A percentile compares a stretch with the other conserved stretches of the same genome.
Evolutionary conservation across 2,113 vertebrate genomes (phyloP).

Genomic region (Pygathrix nemaeus): DNA sequence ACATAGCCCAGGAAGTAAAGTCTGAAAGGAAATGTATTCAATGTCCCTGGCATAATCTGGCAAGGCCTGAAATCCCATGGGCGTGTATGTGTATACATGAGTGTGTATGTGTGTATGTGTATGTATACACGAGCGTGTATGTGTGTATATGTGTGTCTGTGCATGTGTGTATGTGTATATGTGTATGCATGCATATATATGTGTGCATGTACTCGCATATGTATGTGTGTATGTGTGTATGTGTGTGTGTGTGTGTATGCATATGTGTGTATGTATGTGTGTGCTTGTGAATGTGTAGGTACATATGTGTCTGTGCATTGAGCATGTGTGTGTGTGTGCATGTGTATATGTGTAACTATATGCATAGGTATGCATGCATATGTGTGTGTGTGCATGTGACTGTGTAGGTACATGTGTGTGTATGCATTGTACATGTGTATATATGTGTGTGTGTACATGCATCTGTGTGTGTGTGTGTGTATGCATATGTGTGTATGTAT

Average conservation of each 20-base stretch:
- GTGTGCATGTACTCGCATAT: rapidly evolving
- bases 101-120: rapidly evolving
- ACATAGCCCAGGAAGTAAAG: rapidly evolving
- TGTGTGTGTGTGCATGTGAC: no score
- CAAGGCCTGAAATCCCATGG: rapidly evolving
- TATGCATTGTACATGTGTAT: no score
- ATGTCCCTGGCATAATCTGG: neutral
- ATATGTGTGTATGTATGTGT: neutral
- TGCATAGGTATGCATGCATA: no score
- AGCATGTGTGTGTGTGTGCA: neutral
- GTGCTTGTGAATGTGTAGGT: neutral
- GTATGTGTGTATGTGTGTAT: neutral
- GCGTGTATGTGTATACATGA: neutral
- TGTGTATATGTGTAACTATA: neutral
- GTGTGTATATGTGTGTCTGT: neutral
- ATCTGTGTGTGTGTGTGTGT: rapidly evolving
- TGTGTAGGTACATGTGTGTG: neutral
- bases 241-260: neutral
- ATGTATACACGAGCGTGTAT: no score
- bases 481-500: no score
- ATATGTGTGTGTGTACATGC: no score
- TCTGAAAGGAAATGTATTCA: neutral
- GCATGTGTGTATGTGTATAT: rapidly evolving
- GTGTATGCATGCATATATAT: no score
- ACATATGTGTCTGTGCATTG: neutral